Base-by-base conservation (phyloP, 2,797 vertebrate species). In the Numenius phaeopus region DNA sequence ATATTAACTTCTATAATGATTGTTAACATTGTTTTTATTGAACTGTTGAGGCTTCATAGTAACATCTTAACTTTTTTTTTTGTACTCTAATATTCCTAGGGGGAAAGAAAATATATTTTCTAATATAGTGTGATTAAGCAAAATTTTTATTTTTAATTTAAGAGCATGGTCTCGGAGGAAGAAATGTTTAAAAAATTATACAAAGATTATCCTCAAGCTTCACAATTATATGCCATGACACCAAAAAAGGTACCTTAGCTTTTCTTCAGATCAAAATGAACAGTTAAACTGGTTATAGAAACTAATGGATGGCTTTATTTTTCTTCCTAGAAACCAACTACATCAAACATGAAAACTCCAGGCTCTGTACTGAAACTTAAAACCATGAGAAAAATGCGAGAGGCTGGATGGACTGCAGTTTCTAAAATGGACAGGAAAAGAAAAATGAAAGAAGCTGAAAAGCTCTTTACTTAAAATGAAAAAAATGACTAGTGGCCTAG, bases 331-430 rank as follows among this genome's bases (percentile, higher is more conserved):
- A 94, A 95, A 69, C 91, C 98, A 94, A 95, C 97, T 71, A 97
- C 98, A 67, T 82, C 81, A 88, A 67, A 46, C 54, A 64, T 94
- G 42, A 99, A 98, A 97, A 98, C 98, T 78, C 98, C 99, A 81
- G 98, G 98, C 92, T 98, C 97, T 93, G 90, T 95, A 10, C 46
- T 98, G 89, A 99, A 99, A 94, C 83, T 98, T 80, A 98, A 98
- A 96, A 97, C 98, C 95, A 97, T 99, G 73, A 99, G 98, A 97
- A 99, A 99, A 90, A 99, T 98, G 96, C 97, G 97, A 32, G 99
- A 99, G 89, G 98, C 99, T 11, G 99, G 98, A 18, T 99, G 99
- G 99, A 98, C 98, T 58, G 98, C 98, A 13, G 97, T 99, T 70
- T 98, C 98, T 92, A 98, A 98, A 96, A 79, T 96, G 86, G 98